Percentiles rank a stretch among this genome's conserved stretches.
These are phyloP conservation scores for Mimachlamys varia DNA, from an alignment of 2,888 invertebrate genomes.

Conservation along the genomic window DNA sequence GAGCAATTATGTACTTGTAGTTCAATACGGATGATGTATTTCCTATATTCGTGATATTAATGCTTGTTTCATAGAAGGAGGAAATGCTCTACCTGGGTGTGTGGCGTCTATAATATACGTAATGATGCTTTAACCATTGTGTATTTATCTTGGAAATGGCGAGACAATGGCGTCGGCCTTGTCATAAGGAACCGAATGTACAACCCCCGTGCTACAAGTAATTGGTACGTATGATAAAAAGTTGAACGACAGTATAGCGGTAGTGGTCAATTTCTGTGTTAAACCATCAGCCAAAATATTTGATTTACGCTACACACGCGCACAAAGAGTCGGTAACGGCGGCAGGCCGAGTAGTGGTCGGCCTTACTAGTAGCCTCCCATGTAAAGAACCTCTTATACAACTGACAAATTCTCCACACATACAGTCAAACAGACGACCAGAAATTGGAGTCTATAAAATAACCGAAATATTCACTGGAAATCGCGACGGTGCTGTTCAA, in stretches of 20 bases:
- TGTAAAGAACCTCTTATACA: not conserved
- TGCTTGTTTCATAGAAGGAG: not conserved
- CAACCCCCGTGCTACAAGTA: not conserved
- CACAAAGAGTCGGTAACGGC: not conserved
- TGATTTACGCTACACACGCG: constrained; percentile 9
- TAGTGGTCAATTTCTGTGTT: constrained; percentile 28
- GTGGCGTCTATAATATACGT: not conserved
- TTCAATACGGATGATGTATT: no score
- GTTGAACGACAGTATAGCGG: not conserved
- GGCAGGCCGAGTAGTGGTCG: not conserved
- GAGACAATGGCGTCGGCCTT: not conserved
- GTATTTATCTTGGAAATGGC: not conserved
- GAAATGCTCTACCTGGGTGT: not conserved
- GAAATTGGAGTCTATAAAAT: not conserved
- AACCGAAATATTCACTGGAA: not conserved
- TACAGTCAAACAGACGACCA: constrained; percentile 15
- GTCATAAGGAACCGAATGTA: not conserved
- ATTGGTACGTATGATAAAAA: constrained; percentile 31
- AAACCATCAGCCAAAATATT: constrained; percentile 16
- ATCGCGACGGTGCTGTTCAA: not conserved
- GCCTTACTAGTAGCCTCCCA: not conserved
- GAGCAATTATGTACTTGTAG: no score
- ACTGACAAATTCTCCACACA: not conserved
- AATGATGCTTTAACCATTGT: not conserved
- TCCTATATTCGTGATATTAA: no score